These are phyloP conservation scores for Tetramorium bicarinatum DNA, from an alignment of 2,888 invertebrate species.

Conservation along the genomic window DNA sequence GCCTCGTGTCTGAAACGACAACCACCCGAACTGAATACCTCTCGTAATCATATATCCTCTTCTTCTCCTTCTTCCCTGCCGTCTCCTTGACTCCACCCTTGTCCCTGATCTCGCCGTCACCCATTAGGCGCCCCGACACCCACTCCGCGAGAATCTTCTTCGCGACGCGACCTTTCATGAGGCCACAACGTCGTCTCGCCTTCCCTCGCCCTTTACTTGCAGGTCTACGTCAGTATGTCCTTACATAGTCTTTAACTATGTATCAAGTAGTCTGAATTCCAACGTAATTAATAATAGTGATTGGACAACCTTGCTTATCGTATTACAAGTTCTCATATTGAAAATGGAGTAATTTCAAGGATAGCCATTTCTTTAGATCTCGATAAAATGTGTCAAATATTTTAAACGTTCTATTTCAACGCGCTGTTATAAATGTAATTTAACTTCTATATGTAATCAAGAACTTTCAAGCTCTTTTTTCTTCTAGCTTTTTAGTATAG, in stretches of 20 bases:
- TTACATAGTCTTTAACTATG: constrained; percentile 9
- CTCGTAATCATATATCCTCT: constrained; percentile 75
- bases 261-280: not conserved
- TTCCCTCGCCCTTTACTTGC: constrained; percentile 1
- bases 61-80: constrained; percentile 39
- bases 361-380: not conserved
- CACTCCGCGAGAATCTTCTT: constrained; percentile 70
- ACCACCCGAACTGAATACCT: constrained; percentile 78
- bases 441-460: not conserved
- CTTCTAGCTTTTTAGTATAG: too few relatives aligned
- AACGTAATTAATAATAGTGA: not conserved
- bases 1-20: constrained; percentile 80
- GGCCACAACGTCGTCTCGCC: constrained; percentile 59
- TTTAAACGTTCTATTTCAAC: not conserved
- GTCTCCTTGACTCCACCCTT: not conserved
- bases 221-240: not conserved
- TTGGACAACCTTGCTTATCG: too few relatives aligned
- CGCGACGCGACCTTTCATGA: constrained; percentile 68
- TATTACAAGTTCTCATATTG: not conserved
- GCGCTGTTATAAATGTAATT: not conserved
- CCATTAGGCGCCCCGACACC: constrained; percentile 66
- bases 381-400: not conserved
- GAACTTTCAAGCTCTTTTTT: not conserved
- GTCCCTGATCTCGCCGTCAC: constrained; percentile 50
- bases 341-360: not conserved